Base-by-base conservation (phyloP, 2,113 vertebrate species). In the Crocuta crocuta region DNA sequence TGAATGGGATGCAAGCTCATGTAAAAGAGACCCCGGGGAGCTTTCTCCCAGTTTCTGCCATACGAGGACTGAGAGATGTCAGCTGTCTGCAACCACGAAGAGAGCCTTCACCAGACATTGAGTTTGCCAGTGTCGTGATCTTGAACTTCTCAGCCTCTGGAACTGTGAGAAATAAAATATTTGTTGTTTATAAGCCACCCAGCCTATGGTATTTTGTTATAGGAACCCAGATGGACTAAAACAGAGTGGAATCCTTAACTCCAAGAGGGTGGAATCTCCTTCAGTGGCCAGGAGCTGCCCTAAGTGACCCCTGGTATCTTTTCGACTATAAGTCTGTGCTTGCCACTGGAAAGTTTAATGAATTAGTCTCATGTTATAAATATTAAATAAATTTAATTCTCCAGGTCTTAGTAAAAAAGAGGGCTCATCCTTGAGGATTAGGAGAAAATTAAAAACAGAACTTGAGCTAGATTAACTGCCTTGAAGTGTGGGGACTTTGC, bases 281-380 rank as follows among this genome's bases (percentile, higher is more conserved):
- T 91, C 65, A 68, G 48, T 15, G 76, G 48, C 9, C 8, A 68
- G 87, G 26, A 88, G 24, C 45, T 33, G n/a, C n/a, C 84, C 43
- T 50, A 92, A 55, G 10, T 50, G 85, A 89, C 31, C 70, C 63
- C 70, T 26, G 17, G 11, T 76, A 53, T 71, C 53, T 21, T 94
- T 81, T 94, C 26, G 5, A 79, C 24, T 8, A 4, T 55, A 66
- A 89, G 3, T 61, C 48, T 55, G 68, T 31, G 50, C 63, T 94
- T 94, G 65, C 63, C 45, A 74, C 21, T 45, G 53, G 24, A 92
- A 78, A 70, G 70, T 65, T 95, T 91, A 87, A 94, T 73, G 80
- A 93, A 43, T 92, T 93, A 48, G 11, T 93, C 68, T 95, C 74
- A 87, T 96, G 97, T 96, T 90, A 63, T 89, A 93, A 89, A 83